Evolutionary conservation across 2,797 vertebrate species (phyloP).

Genomic region (Microcaecilia unicolor): DNA sequence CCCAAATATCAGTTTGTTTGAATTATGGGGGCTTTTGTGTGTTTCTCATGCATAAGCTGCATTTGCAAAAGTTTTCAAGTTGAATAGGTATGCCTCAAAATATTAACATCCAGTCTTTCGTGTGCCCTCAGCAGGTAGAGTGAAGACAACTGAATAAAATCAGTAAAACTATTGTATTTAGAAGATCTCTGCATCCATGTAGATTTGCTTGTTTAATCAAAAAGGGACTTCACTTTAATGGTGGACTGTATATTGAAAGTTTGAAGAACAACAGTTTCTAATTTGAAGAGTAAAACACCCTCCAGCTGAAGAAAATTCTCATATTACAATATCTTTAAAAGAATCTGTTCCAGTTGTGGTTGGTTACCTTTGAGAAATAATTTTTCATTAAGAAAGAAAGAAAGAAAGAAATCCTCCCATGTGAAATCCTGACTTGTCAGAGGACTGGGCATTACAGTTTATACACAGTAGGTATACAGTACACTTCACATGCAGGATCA

Average conservation of each 20-base stretch:
- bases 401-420: constrained; percentile 38
- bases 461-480: constrained; percentile 58
- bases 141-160: too few relatives aligned
- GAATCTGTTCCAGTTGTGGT: constrained; percentile 63
- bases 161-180: too few relatives aligned
- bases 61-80: too few relatives aligned
- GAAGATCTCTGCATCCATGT: too few relatives aligned
- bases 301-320: constrained; percentile 67
- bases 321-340: constrained; percentile 59
- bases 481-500: constrained; percentile 52
- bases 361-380: constrained; percentile 55
- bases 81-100: too few relatives aligned
- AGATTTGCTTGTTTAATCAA: too few relatives aligned
- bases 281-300: constrained; percentile 60
- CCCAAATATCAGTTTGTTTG: too few relatives aligned
- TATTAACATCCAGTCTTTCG: too few relatives aligned
- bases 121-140: too few relatives aligned
- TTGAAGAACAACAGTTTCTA: constrained; percentile 51
- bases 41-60: too few relatives aligned
- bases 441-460: constrained; percentile 29
- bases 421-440: constrained; percentile 42
- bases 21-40: too few relatives aligned
- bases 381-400: constrained; percentile 20
- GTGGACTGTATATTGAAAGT: constrained; percentile 44
- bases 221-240: constrained; percentile 18